Conservation (phyloP, 2,113 vertebrate genomes). For the Centropristis striata region DNA sequence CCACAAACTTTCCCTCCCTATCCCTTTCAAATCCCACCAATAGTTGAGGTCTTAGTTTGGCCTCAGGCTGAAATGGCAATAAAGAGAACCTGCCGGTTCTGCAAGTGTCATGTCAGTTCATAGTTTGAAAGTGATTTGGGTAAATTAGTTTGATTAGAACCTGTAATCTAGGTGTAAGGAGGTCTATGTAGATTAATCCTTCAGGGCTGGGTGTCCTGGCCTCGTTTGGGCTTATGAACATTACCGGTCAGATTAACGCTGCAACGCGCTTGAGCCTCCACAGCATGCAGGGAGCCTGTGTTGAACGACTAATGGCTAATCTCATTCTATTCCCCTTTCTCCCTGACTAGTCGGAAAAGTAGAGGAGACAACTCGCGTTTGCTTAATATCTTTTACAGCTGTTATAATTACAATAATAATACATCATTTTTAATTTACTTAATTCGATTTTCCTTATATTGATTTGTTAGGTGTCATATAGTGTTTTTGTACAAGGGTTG, state of each 20-base stretch:
- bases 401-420: neutral
- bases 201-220: conserved; percentile 74
- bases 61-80: conserved; percentile 11
- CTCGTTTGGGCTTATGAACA: conserved; percentile 75
- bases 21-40: conserved; percentile 15
- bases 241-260: conserved; percentile 80
- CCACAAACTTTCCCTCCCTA: neutral
- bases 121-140: conserved; percentile 56
- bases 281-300: conserved; percentile 65
- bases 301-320: conserved; percentile 78
- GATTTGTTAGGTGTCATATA: neutral
- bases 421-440: neutral
- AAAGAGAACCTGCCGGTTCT: conserved; percentile 27
- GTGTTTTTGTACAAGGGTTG: neutral
- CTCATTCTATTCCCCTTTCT: conserved; percentile 71
- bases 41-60: conserved; percentile 6
- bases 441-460: neutral
- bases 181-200: conserved; percentile 74
- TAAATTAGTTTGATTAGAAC: conserved; percentile 64
- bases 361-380: conserved; percentile 12
- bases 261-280: conserved; percentile 71
- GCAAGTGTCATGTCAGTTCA: conserved; percentile 33
- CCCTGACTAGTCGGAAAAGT: conserved; percentile 19
- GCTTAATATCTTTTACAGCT: neutral
- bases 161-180: conserved; percentile 66